These are phyloP conservation scores for Drosophila pruinosa DNA, from an alignment of 1,140 invertebrate species.

Conservation along the genomic window DNA sequence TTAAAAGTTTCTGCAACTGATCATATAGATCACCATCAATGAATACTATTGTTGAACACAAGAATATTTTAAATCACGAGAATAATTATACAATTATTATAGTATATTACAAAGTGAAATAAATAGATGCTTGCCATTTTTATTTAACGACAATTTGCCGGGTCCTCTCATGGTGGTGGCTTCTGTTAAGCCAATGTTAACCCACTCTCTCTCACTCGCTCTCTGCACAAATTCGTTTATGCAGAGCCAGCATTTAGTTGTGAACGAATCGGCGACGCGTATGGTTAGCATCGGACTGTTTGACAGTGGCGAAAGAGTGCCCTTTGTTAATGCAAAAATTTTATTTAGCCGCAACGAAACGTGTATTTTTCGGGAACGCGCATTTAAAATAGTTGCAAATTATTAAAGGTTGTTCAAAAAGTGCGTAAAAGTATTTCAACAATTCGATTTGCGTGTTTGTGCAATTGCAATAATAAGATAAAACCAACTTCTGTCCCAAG, in stretches of 20 bases:
- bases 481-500: neutral
- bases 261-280: slow-evolving; percentile 32
- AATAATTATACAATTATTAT: too few relatives aligned
- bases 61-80: too few relatives aligned
- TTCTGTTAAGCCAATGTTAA: slow-evolving; percentile 14
- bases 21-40: too few relatives aligned
- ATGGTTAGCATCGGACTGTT: neutral
- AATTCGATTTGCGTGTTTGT: neutral
- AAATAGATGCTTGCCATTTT: neutral
- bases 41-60: too few relatives aligned
- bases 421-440: neutral
- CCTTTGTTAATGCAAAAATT: slow-evolving; percentile 21
- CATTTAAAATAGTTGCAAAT: neutral
- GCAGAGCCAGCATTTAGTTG: slow-evolving; percentile 27
- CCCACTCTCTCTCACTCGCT: neutral
- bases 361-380: slow-evolving; percentile 3
- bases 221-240: slow-evolving; percentile 15
- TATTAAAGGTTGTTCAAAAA: neutral
- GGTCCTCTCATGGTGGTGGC: neutral
- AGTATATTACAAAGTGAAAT: too few relatives aligned
- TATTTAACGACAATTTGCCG: neutral
- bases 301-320: slow-evolving; percentile 5
- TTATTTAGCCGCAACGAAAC: slow-evolving; percentile 1
- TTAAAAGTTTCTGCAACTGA: neutral
- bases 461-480: neutral